phyloP scores from a whole-genome alignment of 2,888 invertebrate species.

The Ormyrus thymus region DNA sequence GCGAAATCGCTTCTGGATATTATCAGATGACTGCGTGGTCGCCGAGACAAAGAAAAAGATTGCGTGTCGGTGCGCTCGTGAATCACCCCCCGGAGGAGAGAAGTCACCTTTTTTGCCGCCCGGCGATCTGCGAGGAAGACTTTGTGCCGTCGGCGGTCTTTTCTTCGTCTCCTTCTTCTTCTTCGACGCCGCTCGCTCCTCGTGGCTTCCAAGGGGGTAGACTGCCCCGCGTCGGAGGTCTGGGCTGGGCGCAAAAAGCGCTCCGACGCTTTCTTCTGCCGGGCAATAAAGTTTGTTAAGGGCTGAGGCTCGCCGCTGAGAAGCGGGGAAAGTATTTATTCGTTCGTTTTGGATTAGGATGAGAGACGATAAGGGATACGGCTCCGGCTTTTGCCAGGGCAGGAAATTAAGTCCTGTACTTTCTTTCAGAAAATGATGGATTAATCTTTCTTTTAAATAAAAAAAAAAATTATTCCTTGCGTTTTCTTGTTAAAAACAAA shows the following conservation, averaged over 20 bases:
- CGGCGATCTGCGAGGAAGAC: not conserved
- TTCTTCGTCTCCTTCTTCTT: not conserved
- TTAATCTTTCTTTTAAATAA: too few species aligned
- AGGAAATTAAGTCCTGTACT: too few species aligned
- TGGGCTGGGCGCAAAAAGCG: too few species aligned
- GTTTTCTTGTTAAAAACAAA: too few species aligned
- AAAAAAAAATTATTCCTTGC: too few species aligned
- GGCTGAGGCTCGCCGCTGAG: not conserved
- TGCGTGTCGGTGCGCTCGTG: constrained; percentile 40
- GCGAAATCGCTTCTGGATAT: constrained; percentile 40
- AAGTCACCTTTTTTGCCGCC: constrained; percentile 23
- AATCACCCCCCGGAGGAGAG: constrained; percentile 18
- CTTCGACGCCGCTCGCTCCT: too few species aligned
- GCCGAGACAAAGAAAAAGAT: constrained; percentile 48
- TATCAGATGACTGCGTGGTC: constrained; percentile 32
- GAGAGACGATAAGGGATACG: too few species aligned
- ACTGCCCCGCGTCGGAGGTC: too few species aligned
- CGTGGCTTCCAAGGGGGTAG: too few species aligned
- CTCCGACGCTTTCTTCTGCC: constrained; percentile 10
- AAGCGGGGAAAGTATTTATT: constrained; percentile 32
- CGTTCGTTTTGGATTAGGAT: constrained; percentile 26
- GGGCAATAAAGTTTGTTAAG: constrained; percentile 46
- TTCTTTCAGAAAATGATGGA: too few species aligned
- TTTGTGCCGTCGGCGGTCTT: not conserved
- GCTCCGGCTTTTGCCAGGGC: too few species aligned